Evolutionary conservation across 1,140 invertebrate genomes (phyloP).

Genomic region (Polypedilum vanderplanki): DNA sequence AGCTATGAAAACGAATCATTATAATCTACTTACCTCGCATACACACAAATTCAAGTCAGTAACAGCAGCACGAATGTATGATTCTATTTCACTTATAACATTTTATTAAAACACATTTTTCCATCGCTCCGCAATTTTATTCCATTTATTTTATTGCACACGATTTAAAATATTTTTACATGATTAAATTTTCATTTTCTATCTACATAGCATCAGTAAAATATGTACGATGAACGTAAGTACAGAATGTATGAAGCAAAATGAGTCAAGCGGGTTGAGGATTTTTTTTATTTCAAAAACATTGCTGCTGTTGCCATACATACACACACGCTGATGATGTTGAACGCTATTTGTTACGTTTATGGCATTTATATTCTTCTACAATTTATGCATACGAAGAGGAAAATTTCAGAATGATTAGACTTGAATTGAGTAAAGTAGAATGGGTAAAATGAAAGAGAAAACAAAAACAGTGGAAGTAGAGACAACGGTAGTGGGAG

Average conservation of each 20-base stretch:
- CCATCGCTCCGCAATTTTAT: constrained; percentile 2
- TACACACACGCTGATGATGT: neutral
- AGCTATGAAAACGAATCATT: constrained; percentile 25
- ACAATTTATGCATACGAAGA: neutral
- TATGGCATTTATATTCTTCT: neutral
- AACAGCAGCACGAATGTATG: neutral
- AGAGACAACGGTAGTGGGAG: neutral
- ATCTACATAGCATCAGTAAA: neutral
- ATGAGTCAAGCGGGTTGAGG: neutral
- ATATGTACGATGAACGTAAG: neutral
- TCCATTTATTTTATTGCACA: constrained; percentile 28
- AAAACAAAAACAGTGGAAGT: neutral
- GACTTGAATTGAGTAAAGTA: too few relatives aligned
- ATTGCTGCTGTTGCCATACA: neutral
- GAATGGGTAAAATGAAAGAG: neutral
- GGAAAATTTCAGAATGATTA: neutral
- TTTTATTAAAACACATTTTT: constrained; percentile 24
- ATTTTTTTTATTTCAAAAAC: constrained; percentile 2
- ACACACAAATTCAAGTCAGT: neutral
- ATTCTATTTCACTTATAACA: constrained; percentile 14
- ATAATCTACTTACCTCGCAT: constrained; percentile 13
- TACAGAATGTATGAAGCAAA: neutral
- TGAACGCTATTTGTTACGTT: neutral
- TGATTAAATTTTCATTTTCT: constrained; percentile 27
- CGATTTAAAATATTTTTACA: constrained; percentile 29